Evolutionary conservation across 2,888 invertebrate genomes (phyloP).

Genomic region (Cremastinae sp.): DNA sequence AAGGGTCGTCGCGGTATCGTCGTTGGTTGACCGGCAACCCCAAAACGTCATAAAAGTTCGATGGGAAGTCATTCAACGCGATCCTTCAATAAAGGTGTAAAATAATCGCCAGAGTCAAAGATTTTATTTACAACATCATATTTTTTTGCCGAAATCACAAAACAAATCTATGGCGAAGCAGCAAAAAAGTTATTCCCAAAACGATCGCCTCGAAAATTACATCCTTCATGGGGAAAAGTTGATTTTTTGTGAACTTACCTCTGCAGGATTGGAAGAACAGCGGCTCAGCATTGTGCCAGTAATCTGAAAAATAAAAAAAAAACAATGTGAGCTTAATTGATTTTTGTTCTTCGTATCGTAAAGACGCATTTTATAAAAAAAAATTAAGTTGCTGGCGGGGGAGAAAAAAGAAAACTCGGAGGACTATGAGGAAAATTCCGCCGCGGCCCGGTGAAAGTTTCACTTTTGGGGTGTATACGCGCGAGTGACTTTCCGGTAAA

Average conservation of each 20-base stretch:
- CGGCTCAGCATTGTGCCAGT: constrained; percentile 69
- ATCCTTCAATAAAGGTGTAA: constrained; percentile 51
- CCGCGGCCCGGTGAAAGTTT: constrained; percentile 66
- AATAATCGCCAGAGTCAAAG: constrained; percentile 48
- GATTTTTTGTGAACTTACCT: constrained; percentile 67
- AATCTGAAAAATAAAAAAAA: constrained; percentile 69
- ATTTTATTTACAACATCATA: constrained; percentile 20
- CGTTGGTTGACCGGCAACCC: constrained; percentile 59
- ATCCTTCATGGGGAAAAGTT: constrained; percentile 5
- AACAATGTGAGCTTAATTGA: constrained; percentile 43
- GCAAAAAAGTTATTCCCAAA: constrained; percentile 25
- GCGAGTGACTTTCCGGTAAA: constrained; percentile 68
- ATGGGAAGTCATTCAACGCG: constrained; percentile 55
- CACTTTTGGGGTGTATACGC: constrained; percentile 55
- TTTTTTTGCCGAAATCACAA: constrained; percentile 7
- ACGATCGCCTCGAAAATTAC: constrained; percentile 1
- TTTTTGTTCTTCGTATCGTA: constrained; percentile 7
- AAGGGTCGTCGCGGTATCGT: constrained; percentile 47
- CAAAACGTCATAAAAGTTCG: constrained; percentile 56
- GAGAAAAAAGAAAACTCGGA: constrained; percentile 19
- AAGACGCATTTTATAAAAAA: constrained; percentile 19
- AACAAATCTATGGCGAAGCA: constrained; percentile 7
- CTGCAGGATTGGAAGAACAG: constrained; percentile 65
- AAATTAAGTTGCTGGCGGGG: constrained; percentile 21
- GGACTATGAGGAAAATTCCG: constrained; percentile 14